These are phyloP conservation scores for Galeopterus variegatus DNA, from an alignment of 2,113 vertebrate genomes.

Conservation along the genomic window DNA sequence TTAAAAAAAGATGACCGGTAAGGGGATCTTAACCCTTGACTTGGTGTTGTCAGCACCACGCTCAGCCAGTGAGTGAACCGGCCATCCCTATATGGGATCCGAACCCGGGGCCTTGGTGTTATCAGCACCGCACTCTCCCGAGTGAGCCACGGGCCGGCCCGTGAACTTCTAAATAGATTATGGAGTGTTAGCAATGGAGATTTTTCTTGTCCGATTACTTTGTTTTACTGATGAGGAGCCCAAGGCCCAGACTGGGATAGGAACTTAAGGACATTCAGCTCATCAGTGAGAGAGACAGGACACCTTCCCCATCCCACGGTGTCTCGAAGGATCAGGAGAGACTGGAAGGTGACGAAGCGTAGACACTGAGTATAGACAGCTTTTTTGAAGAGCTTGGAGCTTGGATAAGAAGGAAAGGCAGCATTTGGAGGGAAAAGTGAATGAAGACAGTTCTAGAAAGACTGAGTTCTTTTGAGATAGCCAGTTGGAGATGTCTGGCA, in stretches of 20 bases:
- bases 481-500: neutral
- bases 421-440: neutral
- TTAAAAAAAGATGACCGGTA: too few relatives aligned
- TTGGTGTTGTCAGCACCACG: too few relatives aligned
- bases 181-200: neutral
- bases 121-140: too few relatives aligned
- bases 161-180: neutral
- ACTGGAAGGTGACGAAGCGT: too few relatives aligned
- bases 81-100: too few relatives aligned
- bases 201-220: neutral
- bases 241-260: neutral
- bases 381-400: neutral
- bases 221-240: neutral
- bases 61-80: too few relatives aligned
- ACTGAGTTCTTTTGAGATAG: neutral
- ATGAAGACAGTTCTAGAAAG: neutral
- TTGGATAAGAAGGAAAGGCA: neutral
- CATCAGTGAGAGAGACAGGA: neutral
- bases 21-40: too few relatives aligned
- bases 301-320: neutral
- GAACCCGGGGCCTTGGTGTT: too few relatives aligned
- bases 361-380: neutral
- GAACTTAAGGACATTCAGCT: neutral
- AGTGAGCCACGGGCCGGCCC: neutral
- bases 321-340: neutral